Percentiles rank a stretch among this genome's conserved stretches.
These are phyloP conservation scores for Notechis scutatus DNA, from an alignment of 2,113 vertebrate genomes.

Conservation along the genomic window DNA sequence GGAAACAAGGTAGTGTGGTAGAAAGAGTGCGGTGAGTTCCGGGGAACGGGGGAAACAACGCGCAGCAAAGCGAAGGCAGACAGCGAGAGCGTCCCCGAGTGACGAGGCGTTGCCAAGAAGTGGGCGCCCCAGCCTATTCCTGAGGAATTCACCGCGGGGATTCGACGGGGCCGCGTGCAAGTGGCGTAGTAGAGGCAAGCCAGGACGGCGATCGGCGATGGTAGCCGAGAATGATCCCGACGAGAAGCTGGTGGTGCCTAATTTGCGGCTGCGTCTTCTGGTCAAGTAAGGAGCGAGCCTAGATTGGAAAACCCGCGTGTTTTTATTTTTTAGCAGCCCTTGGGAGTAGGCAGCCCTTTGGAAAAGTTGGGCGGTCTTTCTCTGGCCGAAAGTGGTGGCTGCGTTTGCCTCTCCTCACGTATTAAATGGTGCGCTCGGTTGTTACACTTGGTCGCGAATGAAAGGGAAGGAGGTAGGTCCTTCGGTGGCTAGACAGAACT, in stretches of 20 bases:
- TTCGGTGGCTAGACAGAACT: background rate
- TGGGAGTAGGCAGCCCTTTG: too few relatives aligned
- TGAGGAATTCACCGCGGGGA: too few relatives aligned
- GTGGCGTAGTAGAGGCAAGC: background rate
- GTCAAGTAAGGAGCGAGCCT: background rate
- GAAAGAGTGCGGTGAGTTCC: background rate
- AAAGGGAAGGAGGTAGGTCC: background rate
- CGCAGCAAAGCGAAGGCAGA: background rate
- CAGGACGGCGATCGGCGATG: background rate
- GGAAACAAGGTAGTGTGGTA: background rate
- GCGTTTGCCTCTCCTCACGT: too few relatives aligned
- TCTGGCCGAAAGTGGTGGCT: background rate
- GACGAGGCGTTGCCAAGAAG: background rate
- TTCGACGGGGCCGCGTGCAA: too few relatives aligned
- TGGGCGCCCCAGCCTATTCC: background rate
- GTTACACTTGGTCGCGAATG: background rate
- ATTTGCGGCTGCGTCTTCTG: background rate
- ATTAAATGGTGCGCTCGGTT: background rate
- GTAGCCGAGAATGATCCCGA: background rate
- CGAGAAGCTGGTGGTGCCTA: background rate
- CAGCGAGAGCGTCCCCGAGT: rapidly evolving
- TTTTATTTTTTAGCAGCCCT: background rate
- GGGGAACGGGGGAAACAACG: background rate
- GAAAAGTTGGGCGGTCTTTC: background rate
- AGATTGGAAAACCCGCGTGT: background rate